Evolutionary conservation across 2,888 invertebrate genomes (phyloP).

Genomic region (Drosophila rellima): DNA sequence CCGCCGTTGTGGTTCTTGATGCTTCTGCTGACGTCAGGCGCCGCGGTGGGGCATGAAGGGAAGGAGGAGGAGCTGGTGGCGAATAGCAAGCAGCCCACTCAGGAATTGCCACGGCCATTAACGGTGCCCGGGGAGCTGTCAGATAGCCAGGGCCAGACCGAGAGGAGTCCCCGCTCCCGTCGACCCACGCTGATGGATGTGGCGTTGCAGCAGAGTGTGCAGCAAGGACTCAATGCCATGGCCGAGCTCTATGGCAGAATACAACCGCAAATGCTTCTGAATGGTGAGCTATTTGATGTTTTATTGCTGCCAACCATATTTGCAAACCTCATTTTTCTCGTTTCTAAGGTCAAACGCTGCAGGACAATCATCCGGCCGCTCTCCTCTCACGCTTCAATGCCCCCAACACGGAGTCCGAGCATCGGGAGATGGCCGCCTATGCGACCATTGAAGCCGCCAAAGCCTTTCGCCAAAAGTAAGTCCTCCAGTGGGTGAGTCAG

Average conservation of each 20-base stretch:
- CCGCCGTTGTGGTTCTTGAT: slow-evolving; percentile 43
- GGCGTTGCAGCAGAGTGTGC: slow-evolving; percentile 84
- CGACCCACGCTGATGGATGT: slow-evolving; percentile 82
- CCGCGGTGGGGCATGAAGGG: slow-evolving; percentile 2
- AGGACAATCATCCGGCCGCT: slow-evolving; percentile 85
- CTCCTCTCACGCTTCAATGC: slow-evolving; percentile 85
- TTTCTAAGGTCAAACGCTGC: slow-evolving; percentile 81
- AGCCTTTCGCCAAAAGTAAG: slow-evolving; percentile 85
- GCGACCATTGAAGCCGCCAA: slow-evolving; percentile 85
- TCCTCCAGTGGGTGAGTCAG: slow-evolving; percentile 22
- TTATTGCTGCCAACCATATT: slow-evolving; percentile 19
- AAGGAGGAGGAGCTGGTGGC: slow-evolving; percentile 7
- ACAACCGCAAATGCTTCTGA: slow-evolving; percentile 84
- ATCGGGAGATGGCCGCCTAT: slow-evolving; percentile 84
- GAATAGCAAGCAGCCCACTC: slow-evolving; percentile 58
- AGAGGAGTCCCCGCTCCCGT: slow-evolving; percentile 64
- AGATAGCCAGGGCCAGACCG: slow-evolving; percentile 11
- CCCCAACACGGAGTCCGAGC: slow-evolving; percentile 77
- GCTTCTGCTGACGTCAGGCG: slow-evolving; percentile 25
- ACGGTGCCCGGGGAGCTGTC: slow-evolving; percentile 30
- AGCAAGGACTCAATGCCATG: slow-evolving; percentile 85
- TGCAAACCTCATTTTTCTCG: slow-evolving; percentile 13
- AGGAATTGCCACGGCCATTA: slow-evolving; percentile 77
- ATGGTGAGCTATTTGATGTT: slow-evolving; percentile 75
- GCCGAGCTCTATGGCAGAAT: slow-evolving; percentile 83